Evolutionary conservation across 2,113 vertebrate genomes (phyloP).

Genomic region (Rafetus swinhoei): DNA sequence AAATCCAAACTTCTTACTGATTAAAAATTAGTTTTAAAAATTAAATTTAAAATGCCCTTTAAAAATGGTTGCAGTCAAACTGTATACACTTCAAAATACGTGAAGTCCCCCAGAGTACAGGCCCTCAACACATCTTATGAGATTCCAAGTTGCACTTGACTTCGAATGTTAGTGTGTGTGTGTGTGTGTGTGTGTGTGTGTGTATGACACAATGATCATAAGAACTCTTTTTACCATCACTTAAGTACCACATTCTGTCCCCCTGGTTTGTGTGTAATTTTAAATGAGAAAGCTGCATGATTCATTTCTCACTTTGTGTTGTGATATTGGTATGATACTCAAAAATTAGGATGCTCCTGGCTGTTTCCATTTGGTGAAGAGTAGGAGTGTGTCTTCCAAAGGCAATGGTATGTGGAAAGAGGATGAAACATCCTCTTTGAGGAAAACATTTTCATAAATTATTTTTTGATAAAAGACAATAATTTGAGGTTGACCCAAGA

Average conservation of each 20-base stretch:
- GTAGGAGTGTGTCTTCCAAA: rapidly evolving
- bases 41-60: background rate
- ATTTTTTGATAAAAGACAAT: background rate
- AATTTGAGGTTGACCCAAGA: background rate
- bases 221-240: background rate
- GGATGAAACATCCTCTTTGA: background rate
- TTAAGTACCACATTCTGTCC: background rate
- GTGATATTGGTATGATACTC: background rate
- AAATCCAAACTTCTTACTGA: conserved; percentile 23
- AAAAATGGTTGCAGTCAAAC: background rate
- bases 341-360: background rate
- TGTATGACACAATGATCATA: background rate
- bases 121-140: background rate
- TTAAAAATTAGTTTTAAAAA: background rate
- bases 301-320: background rate
- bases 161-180: rapidly evolving
- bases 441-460: background rate
- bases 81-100: background rate
- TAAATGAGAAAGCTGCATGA: background rate
- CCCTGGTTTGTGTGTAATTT: background rate
- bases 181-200: background rate
- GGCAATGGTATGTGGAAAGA: background rate
- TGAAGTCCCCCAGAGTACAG: background rate
- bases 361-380: background rate
- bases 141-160: background rate